Percentiles rank a stretch among this genome's conserved stretches.
Conservation (phyloP, 2,113 vertebrate species). For the Zootoca vivipara region DNA sequence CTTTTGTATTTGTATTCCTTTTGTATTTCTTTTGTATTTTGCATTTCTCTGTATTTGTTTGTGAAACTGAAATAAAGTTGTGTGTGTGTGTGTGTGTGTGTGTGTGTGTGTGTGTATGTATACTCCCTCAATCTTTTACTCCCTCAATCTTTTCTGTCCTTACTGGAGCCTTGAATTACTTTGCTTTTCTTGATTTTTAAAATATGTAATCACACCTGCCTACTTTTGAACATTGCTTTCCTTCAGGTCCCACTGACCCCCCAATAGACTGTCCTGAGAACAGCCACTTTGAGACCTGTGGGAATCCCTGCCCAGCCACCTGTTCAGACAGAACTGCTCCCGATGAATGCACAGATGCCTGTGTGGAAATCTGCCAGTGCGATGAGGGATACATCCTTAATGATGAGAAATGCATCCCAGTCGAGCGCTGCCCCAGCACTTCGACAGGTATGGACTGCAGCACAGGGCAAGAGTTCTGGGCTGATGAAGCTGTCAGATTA, state of each 20-base stretch:
- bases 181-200: too few species aligned
- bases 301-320: slow-evolving; percentile 65
- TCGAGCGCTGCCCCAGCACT: slow-evolving; percentile 75
- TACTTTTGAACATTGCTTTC: too few species aligned
- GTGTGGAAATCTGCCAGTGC: slow-evolving; percentile 81
- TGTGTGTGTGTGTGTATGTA: too few species aligned
- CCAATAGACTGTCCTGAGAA: slow-evolving; percentile 67
- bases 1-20: too few species aligned
- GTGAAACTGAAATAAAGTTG: too few species aligned
- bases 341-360: slow-evolving; percentile 51
- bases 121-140: too few species aligned
- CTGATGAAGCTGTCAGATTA: slow-evolving; percentile 71
- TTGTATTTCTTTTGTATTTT: too few species aligned
- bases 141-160: neutral
- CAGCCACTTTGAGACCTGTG: slow-evolving; percentile 81
- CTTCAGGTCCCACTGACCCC: too few species aligned
- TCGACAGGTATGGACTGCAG: slow-evolving; percentile 69
- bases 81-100: too few species aligned
- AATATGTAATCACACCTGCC: too few species aligned
- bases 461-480: slow-evolving; percentile 51
- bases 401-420: slow-evolving; percentile 72
- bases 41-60: too few species aligned
- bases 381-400: slow-evolving; percentile 74
- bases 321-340: slow-evolving; percentile 68
- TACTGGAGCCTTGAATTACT: too few species aligned